Conservation (phyloP, 2,888 invertebrate genomes). For the Ennomos quercinarius region DNA sequence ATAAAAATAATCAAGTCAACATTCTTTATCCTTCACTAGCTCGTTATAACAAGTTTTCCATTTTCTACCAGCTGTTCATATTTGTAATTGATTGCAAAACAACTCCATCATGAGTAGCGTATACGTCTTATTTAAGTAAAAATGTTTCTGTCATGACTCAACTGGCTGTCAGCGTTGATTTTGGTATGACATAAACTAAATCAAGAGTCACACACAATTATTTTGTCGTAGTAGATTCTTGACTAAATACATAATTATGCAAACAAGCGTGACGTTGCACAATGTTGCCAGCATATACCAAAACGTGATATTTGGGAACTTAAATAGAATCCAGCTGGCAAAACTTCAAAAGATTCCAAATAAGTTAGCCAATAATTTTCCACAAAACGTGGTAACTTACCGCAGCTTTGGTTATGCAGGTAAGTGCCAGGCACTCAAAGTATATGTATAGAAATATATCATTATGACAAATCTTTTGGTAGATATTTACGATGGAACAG, state of each 20-base stretch:
- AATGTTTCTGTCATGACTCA: neutral
- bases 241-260: too few species aligned
- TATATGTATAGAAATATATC: neutral
- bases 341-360: constrained; percentile 7
- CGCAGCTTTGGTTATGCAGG: constrained; percentile 1
- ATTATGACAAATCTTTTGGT: neutral
- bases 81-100: constrained; percentile 27
- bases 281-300: neutral
- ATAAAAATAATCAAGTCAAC: constrained; percentile 10
- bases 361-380: constrained; percentile 7
- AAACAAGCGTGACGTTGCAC: too few species aligned
- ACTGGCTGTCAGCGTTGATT: too few species aligned
- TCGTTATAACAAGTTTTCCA: constrained; percentile 9
- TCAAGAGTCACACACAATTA: too few species aligned
- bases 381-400: constrained; percentile 12
- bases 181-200: too few species aligned
- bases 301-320: neutral
- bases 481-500: constrained; percentile 1
- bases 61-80: constrained; percentile 8
- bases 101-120: constrained; percentile 12
- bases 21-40: neutral
- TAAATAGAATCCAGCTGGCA: neutral
- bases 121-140: neutral
- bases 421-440: constrained; percentile 4
- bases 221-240: too few species aligned